Evolutionary conservation across 1,140 invertebrate genomes (phyloP), one percentile per base, ranked within the genome.

Genomic region (Sitophilus oryzae): DNA sequence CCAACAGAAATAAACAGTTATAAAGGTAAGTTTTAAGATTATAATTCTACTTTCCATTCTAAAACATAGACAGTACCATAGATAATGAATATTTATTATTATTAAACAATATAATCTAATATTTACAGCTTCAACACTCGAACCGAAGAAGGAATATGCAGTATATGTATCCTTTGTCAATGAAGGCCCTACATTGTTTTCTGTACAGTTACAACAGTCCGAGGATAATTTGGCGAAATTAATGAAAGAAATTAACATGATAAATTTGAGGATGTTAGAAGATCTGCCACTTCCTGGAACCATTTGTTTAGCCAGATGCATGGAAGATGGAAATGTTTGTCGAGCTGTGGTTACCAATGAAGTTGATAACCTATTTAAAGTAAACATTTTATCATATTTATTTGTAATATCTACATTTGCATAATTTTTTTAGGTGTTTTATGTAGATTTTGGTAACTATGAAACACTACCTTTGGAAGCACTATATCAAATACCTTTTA

Each of bases 391-490:
- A 36, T n/a, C n/a, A 11, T 10, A 8, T n/a, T 34, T 34, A 6
- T 34, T 6, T 11, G 11, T 34, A 6, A 34, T 34, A 34, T 44
- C 22, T 20, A 3, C 1, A n/a, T 9, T 50, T 16, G 10, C 15
- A 25, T 41, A 38, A 34, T 37, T 74, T 21, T 81, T 78, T 61
- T 80, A 84, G 71, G 75, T 89, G 10, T 86, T 83, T 62, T 89
- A 85, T 65, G 84, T 88, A 15, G 87, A 90, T 70, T 89, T 84
- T 68, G 87, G 87, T 5, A 84, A 86, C 60, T 82, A 80, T 3
- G 86, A 87, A 71, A 66, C 80, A 54, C 74, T 89, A 19, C 75
- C 79, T 3, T 79, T 81, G 25, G 77, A 80, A 52, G 78, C 84
- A 58, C 79, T 90, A 23, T 89, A 78, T 69, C 79, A 85, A 68